Percentiles rank a stretch among this genome's conserved stretches.
Conservation (phyloP, 2,888 invertebrate genomes). For the Tetramorium bicarinatum region DNA sequence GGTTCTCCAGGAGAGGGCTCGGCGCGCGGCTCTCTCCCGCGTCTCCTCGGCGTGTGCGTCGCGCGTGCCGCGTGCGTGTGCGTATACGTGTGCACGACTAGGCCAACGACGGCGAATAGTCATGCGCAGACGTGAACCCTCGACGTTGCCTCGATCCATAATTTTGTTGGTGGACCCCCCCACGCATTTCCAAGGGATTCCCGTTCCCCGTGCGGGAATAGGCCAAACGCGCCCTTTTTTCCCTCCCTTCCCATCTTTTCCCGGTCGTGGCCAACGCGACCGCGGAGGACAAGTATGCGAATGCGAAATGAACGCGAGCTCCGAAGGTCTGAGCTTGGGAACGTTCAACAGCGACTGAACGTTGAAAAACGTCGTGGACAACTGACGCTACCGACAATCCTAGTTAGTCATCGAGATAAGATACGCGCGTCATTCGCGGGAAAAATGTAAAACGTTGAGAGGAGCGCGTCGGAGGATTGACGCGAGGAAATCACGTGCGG, state of each 20-base stretch:
- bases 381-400: neutral
- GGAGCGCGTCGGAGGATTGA: too few relatives aligned
- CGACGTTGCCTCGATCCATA: slow-evolving; percentile 82
- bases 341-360: neutral
- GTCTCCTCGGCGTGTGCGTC: slow-evolving; percentile 24
- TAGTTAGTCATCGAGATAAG: neutral
- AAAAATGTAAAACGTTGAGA: neutral
- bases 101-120: slow-evolving; percentile 54
- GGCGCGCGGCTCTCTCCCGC: neutral
- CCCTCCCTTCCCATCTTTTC: slow-evolving; percentile 40
- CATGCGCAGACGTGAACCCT: slow-evolving; percentile 80
- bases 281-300: neutral
- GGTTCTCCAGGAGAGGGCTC: slow-evolving; percentile 3
- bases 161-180: slow-evolving; percentile 82
- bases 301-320: slow-evolving; percentile 7
- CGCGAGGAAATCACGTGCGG: too few relatives aligned
- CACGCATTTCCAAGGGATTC: slow-evolving; percentile 76
- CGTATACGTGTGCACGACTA: neutral
- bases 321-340: neutral
- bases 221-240: slow-evolving; percentile 70
- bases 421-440: neutral
- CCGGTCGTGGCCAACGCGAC: neutral
- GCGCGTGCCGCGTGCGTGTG: slow-evolving; percentile 17
- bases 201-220: slow-evolving; percentile 59
- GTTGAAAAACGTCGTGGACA: neutral